Evolutionary conservation across 2,888 invertebrate genomes (phyloP), one percentile per base, ranked within the genome.

Genomic region (Polymixis flavicincta): DNA sequence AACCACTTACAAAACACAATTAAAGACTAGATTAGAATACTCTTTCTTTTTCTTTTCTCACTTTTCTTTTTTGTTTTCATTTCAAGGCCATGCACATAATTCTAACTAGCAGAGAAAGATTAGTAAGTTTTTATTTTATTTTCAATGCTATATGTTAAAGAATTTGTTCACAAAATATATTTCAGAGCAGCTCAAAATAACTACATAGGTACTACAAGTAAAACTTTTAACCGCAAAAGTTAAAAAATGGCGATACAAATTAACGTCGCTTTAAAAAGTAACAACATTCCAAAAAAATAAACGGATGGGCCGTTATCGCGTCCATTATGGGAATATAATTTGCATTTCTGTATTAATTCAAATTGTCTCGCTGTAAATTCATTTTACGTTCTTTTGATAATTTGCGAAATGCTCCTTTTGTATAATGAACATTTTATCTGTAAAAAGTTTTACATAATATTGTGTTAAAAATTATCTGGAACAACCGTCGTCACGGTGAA

Each of bases 271-370:
- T 76, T 55, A 71, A 73, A 84, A 75, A 69, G 70, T 64, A 67
- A 73, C 73, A 83, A 82, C 55, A 80, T 71, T 75, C 28, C 37
- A 61, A 77, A 83, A 85, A 83, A 83, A 80, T 59, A 71, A 71
- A 74, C 73, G 71, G 74, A 74, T 72, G 71, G 77, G 83, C 72
- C 77, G 90, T 92, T 91, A 90, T 88, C 88, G 80, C 76, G 80
- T 80, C 86, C 88, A 87, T 91, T 89, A 90, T 87, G 89, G 81
- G 85, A 90, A 90, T 89, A 86, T 84, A 68, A 87, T 90, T 89
- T 86, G 83, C 88, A 89, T 88, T 88, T 88, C 76, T 78, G 82
- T 85, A 85, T 88, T 87, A 83, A 86, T 84, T 82, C 78, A 83
- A 83, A 83, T 84, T 84, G 83, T 79, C 74, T 78, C 76, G 78